Conservation (phyloP, 1,140 invertebrate species). For the Halesus radiatus region DNA sequence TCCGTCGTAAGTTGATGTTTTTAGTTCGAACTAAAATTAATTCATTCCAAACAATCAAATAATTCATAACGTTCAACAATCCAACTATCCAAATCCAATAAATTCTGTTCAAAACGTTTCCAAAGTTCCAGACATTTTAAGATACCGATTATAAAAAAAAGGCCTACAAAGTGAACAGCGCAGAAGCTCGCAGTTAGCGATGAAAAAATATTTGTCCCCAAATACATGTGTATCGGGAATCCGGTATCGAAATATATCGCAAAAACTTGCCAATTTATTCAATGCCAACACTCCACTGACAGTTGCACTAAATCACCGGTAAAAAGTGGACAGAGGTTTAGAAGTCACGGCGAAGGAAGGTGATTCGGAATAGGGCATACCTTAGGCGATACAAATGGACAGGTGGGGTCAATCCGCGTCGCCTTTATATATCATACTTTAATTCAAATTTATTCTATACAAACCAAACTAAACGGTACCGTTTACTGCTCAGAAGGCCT, state of each 20-base stretch:
- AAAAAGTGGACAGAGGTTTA: conserved; percentile 42
- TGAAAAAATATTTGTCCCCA: conserved; percentile 25
- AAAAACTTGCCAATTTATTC: conserved; percentile 55
- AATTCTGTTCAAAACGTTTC: no score
- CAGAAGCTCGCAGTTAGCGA: conserved; percentile 12
- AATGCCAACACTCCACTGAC: conserved; percentile 50
- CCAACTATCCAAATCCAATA: no score
- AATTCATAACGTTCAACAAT: no score
- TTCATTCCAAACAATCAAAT: no score
- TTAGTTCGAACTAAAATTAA: no score
- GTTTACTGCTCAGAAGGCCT: no score
- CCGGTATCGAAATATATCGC: conserved; percentile 50
- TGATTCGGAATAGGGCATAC: conserved; percentile 2
- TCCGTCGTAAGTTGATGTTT: no score
- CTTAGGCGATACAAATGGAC: neutral
- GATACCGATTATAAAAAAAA: conserved; percentile 17
- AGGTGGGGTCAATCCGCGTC: neutral
- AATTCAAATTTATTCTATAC: no score
- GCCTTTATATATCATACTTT: no score
- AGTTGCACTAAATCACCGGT: conserved; percentile 46
- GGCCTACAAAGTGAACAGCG: conserved; percentile 12
- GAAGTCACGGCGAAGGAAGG: neutral
- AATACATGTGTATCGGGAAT: conserved; percentile 49
- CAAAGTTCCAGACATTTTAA: conserved; percentile 1
- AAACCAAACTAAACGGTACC: no score